Conservation (phyloP, 1,140 invertebrate species). For the Oppia nitens region DNA sequence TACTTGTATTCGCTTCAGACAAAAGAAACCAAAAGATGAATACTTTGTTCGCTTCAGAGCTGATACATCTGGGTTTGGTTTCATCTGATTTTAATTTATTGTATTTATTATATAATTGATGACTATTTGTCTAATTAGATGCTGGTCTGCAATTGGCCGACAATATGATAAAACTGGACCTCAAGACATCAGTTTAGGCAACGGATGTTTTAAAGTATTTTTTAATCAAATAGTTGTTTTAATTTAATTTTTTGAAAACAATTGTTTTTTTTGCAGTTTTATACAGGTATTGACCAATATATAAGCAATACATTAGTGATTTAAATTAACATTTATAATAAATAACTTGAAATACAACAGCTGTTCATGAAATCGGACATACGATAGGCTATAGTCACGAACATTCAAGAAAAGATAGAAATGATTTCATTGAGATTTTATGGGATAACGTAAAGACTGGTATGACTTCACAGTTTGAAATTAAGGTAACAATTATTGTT, state of each 20-base stretch:
- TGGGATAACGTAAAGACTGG: constrained; percentile 24
- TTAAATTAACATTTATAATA: no score
- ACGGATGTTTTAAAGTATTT: constrained; percentile 8
- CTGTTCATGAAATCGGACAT: constrained; percentile 30
- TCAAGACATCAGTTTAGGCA: constrained; percentile 1
- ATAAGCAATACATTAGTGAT: no score
- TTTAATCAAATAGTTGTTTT: neutral
- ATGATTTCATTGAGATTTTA: constrained; percentile 26
- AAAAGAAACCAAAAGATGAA: neutral
- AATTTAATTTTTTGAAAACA: neutral
- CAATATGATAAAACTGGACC: neutral
- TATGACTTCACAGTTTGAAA: constrained; percentile 16
- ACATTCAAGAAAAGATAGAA: constrained; percentile 28
- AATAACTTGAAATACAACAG: no score
- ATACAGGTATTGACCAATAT: constrained; percentile 16
- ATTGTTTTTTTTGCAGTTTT: constrained; percentile 14
- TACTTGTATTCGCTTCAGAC: constrained; percentile 25
- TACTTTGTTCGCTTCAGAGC: neutral
- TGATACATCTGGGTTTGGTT: neutral
- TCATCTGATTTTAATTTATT: neutral
- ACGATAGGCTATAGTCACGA: constrained; percentile 29
- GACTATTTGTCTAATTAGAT: neutral
- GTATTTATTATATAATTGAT: neutral
- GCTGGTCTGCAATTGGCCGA: neutral
- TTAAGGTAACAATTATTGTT: constrained; percentile 13